Conservation (phyloP, 2,113 vertebrate genomes). For the Corapipo altera region DNA sequence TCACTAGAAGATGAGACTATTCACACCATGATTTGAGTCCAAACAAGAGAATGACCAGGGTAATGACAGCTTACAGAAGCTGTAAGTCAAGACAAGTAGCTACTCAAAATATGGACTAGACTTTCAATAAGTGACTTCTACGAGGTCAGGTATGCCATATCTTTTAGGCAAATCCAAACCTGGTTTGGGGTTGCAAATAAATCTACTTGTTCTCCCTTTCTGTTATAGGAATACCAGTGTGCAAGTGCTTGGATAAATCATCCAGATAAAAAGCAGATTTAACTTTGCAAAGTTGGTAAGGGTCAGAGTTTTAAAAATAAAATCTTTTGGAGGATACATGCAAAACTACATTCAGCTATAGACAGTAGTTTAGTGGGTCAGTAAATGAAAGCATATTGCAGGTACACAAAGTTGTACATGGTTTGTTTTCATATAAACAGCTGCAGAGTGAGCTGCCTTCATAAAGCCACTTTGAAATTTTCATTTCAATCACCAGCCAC, state of each 20-base stretch:
- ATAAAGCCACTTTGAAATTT: not conserved
- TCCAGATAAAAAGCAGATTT: not conserved
- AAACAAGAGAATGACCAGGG: not conserved
- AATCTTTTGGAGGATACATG: not conserved
- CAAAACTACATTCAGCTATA: not conserved
- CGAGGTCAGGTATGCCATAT: not conserved
- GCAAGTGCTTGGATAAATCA: not conserved
- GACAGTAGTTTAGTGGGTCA: not conserved
- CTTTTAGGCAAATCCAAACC: not conserved
- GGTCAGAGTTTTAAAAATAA: not conserved
- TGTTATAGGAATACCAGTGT: not conserved
- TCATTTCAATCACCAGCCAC: not conserved
- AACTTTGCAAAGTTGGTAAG: not conserved
- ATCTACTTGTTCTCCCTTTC: not conserved
- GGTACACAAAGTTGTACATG: fast-evolving
- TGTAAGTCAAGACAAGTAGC: not conserved
- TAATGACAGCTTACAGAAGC: not conserved
- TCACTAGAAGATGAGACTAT: not conserved
- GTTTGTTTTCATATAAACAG: not conserved
- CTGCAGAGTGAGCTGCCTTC: not conserved
- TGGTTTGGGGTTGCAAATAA: not conserved
- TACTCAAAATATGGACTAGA: not conserved
- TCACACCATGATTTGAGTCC: not conserved
- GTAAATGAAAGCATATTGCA: not conserved
- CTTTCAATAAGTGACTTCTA: not conserved